Evolutionary conservation across 1,140 invertebrate genomes (phyloP).

Genomic region (Cyrtorhinus lividipennis): DNA sequence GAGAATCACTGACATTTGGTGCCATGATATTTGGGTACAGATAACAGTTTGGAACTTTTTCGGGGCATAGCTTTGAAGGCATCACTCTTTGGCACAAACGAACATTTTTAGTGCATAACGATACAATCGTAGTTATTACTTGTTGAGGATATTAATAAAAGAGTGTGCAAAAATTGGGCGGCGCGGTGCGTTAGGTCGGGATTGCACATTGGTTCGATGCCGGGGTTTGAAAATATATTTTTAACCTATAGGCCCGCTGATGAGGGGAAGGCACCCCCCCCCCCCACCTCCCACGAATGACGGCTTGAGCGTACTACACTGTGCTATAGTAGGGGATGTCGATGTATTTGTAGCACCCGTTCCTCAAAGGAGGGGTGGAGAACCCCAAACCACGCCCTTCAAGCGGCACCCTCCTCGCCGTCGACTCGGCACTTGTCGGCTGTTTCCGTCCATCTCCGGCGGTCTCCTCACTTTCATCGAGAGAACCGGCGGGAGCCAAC

Average conservation of each 20-base stretch:
- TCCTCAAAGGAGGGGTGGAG: not conserved
- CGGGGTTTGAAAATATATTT: not conserved
- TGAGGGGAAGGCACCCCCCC: not conserved
- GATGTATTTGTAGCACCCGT: conserved; percentile 1
- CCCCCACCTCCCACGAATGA: no score
- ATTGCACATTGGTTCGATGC: no score
- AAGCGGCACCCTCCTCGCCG: not conserved
- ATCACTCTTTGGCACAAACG: no score
- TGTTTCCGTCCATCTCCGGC: not conserved
- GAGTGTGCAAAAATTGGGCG: no score
- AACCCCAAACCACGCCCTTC: conserved; percentile 3
- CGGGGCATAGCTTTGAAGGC: no score
- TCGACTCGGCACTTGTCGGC: not conserved
- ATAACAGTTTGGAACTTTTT: no score
- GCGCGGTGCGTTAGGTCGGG: no score
- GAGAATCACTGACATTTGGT: no score
- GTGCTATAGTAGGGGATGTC: not conserved
- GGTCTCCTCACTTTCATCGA: not conserved
- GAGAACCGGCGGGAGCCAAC: not conserved
- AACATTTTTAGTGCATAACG: no score
- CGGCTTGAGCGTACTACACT: not conserved
- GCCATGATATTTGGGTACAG: no score
- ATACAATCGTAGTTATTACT: no score
- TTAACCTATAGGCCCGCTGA: not conserved
- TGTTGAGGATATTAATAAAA: no score